Base-by-base conservation (phyloP, 2,113 vertebrate species). In the Coptodon rendalli region DNA sequence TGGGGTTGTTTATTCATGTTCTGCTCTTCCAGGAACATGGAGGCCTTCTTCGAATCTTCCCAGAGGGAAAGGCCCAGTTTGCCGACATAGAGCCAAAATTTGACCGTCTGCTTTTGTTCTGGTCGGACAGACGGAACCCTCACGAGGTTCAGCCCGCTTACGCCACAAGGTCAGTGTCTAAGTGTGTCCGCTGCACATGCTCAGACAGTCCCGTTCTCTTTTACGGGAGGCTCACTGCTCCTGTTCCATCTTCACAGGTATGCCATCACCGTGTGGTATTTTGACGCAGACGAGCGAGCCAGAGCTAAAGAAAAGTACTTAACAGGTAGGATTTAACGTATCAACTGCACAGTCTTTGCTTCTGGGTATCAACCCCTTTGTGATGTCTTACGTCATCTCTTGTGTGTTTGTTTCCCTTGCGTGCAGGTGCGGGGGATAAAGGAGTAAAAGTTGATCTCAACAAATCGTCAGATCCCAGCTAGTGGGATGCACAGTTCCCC, bases 241-340 rank as follows among this genome's bases (percentile, higher is more conserved):
- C 22, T 7, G 12, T 59, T 86, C 14, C 88, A 48, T 91, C 0
- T 96, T 89, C 92, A 61, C 94, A 99, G 98, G 97, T 99, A 99
- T 97, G 98, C 98, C 96, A 99, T 99, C 96, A 99, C 98, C 9
- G 98, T 99, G 89, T 99, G 98, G 98, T 99, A 99, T 98, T 99
- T 99, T 95, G 98, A 99, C 90, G 98, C 98, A 95, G 97, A 99
- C 87, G 98, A 99, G 94, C 97, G 98, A 95, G 98, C 98, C 63
- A 95, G 97, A 94, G 98, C 98, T 94, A 99, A 99, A 97, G 98
- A 98, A 95, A 99, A 99, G 92, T 99, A 99, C 92, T 96, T 97
- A 95, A 98, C 98, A 96, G 98, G 98, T 99, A 97, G 79, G 82
- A 34, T 34, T 59, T 48, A n/a, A 57, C 3, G 4, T 7, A 19